Evolutionary conservation across 1,140 invertebrate species (phyloP).

Genomic region (Diabrotica undecimpunctata): DNA sequence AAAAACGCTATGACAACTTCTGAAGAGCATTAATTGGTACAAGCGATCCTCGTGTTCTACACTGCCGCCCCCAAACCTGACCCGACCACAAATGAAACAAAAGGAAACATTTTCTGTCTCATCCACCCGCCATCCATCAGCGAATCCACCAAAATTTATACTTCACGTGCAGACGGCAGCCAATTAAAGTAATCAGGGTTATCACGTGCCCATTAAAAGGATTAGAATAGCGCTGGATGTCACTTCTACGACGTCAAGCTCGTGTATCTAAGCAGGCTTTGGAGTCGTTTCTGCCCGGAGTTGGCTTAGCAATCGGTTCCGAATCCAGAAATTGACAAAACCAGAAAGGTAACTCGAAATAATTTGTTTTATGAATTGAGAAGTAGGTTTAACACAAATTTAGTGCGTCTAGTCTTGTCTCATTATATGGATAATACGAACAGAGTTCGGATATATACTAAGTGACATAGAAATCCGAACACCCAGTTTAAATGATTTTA

Average conservation of each 20-base stretch:
- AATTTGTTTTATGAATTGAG: no score
- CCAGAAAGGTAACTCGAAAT: slow-evolving; percentile 2
- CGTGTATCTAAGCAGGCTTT: slow-evolving; percentile 32
- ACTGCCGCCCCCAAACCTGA: neutral
- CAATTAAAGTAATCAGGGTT: slow-evolving; percentile 43
- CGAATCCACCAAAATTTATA: slow-evolving; percentile 13
- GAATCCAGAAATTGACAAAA: neutral
- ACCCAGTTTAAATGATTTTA: no score
- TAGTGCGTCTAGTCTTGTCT: no score
- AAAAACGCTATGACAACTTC: no score
- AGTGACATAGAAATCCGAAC: no score
- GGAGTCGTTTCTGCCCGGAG: slow-evolving; percentile 15
- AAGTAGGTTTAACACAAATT: no score
- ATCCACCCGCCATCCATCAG: slow-evolving; percentile 8
- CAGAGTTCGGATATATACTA: no score
- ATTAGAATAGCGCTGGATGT: slow-evolving; percentile 40
- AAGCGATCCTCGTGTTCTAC: no score
- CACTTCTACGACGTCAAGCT: slow-evolving; percentile 37
- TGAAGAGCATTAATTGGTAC: no score
- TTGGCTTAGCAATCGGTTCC: slow-evolving; percentile 31
- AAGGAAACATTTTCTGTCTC: neutral
- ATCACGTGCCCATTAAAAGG: slow-evolving; percentile 43
- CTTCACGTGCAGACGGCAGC: slow-evolving; percentile 23
- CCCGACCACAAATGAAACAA: neutral
- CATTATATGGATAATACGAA: no score